Base-by-base conservation (phyloP, 2,113 vertebrate genomes). In the Trematocara macrostoma region DNA sequence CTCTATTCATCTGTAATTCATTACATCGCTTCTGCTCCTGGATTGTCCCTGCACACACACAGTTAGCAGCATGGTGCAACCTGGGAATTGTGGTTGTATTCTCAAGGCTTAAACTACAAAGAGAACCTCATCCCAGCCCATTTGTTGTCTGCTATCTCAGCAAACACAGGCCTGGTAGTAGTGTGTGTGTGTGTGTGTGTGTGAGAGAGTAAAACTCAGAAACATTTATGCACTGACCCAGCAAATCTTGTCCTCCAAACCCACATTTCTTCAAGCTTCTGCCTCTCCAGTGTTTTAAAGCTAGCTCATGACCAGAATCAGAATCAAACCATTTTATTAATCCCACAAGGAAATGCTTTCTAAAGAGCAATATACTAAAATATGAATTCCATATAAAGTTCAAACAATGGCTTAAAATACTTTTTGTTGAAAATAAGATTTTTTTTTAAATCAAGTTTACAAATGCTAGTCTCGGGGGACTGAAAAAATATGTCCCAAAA, bases 1-100 rank as follows among this genome's bases (percentile, higher is more conserved):
- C 71, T 86, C 83, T 56, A 47, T 92, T 87, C 91, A 89, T 83
- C 78, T 85, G 83, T 81, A 86, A 88, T 94, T 90, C 79, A 86
- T 91, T 81, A 89, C 89, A 49, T 71, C 29, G 11, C 57, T 34
- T 86, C 89, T 78, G 81, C 61, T 83, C 18, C 61, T 38, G 69
- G 83, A 76, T 34, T 67, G 57, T 64, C 82, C 86, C 78, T 23
- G 52, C 85, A 71, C 59, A 40, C 40, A 53, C 53, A 80, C 47
- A 74, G 76, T 64, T 71, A 88, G 85, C 18, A 45, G 45, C 78
- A 31, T 74, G 78, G 55, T 81, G 83, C 64, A n/a, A 35, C 59
- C 56, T 90, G 87, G 85, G 90, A 90, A 79, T 89, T 86, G 87
- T 86, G 64, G 78, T 86, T 81, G 57, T 86, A 81, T 90, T 88